phyloP scores from a whole-genome alignment of 2,888 invertebrate species.

The Fragum sueziense region DNA sequence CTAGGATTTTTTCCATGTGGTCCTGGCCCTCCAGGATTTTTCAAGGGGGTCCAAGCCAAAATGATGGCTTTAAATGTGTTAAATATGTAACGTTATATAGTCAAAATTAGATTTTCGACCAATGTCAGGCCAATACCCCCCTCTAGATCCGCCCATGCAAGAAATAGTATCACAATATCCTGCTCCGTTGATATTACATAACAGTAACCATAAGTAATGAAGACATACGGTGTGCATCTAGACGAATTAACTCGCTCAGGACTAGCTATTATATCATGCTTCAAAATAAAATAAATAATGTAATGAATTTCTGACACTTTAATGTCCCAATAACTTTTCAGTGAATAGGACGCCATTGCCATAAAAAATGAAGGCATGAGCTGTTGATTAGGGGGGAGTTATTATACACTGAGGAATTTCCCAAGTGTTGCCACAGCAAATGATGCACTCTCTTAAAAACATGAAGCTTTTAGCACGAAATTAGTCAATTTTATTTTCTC shows the following conservation, averaged over 20 bases:
- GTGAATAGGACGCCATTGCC: slow-evolving; percentile 11
- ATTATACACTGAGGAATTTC: slow-evolving; percentile 6
- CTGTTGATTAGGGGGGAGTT: slow-evolving; percentile 19
- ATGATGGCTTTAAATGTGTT: too few species aligned
- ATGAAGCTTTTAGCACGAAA: neutral
- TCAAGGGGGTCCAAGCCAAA: too few species aligned
- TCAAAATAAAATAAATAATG: slow-evolving; percentile 18
- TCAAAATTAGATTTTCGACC: too few species aligned
- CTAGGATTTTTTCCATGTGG: too few species aligned
- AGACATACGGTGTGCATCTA: neutral
- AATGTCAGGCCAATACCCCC: too few species aligned
- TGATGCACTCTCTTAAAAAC: slow-evolving; percentile 7
- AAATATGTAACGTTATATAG: too few species aligned
- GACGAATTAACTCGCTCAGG: neutral
- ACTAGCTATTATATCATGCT: slow-evolving; percentile 1
- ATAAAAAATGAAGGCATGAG: slow-evolving; percentile 16
- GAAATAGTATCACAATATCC: too few species aligned
- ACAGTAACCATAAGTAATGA: too few species aligned
- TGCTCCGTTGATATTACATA: too few species aligned
- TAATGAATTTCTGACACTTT: slow-evolving; percentile 27
- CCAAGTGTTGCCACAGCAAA: neutral
- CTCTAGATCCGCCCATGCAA: too few species aligned
- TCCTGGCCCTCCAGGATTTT: too few species aligned
- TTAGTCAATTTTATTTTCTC: neutral
- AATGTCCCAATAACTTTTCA: slow-evolving; percentile 24